Evolutionary conservation across 2,797 vertebrate species (phyloP).

Genomic region (Danionella dracula): DNA sequence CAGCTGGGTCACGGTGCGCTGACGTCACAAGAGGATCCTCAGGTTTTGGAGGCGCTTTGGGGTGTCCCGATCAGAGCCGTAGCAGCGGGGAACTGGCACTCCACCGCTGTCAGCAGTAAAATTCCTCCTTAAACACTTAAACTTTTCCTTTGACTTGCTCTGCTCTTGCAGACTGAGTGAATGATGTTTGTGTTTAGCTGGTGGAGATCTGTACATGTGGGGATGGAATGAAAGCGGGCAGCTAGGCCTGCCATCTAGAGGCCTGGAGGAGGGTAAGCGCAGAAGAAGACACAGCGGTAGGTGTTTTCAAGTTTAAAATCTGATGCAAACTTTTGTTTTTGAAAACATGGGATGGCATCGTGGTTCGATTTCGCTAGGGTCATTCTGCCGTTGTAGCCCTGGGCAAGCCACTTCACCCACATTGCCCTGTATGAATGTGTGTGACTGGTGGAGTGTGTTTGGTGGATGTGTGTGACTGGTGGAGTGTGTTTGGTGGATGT

Average conservation of each 20-base stretch:
- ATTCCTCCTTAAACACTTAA: neutral
- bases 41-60: slow-evolving; percentile 78
- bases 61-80: slow-evolving; percentile 74
- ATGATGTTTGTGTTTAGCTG: slow-evolving; percentile 58
- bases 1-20: slow-evolving; percentile 85
- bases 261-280: slow-evolving; percentile 35
- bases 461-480: too few species aligned
- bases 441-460: too few species aligned
- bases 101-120: slow-evolving; percentile 78
- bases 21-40: slow-evolving; percentile 70
- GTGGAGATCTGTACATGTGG: slow-evolving; percentile 88
- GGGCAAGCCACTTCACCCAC: too few species aligned
- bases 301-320: too few species aligned
- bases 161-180: neutral
- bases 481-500: too few species aligned
- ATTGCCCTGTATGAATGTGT: too few species aligned
- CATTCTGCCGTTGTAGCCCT: too few species aligned
- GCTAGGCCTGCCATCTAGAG: slow-evolving; percentile 79
- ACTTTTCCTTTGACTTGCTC: neutral
- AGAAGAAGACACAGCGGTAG: slow-evolving; percentile 30
- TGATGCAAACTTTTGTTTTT: too few species aligned
- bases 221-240: slow-evolving; percentile 96
- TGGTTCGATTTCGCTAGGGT: too few species aligned
- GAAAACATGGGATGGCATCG: too few species aligned
- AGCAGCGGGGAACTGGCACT: slow-evolving; percentile 88